Conservation (phyloP, 37 sponge, comb jelly and placozoan species). For the Ephydatia muelleri region DNA sequence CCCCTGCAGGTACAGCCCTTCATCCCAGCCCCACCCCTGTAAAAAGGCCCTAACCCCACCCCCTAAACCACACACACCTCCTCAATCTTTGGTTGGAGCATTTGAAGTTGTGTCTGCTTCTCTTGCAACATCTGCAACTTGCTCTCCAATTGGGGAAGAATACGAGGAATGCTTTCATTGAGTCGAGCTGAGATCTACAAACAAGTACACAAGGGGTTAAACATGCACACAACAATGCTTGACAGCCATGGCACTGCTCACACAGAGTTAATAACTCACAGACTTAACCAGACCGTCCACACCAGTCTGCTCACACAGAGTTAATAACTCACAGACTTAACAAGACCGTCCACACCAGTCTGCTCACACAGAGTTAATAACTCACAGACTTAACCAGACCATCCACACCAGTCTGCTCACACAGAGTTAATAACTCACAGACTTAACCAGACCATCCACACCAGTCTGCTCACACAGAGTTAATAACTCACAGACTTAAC, state of each 20-base stretch:
- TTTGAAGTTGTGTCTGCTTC: slow-evolving; percentile 51
- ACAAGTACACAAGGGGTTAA: neutral
- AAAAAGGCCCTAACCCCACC: too few relatives aligned
- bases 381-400: slow-evolving; percentile 60
- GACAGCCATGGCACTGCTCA: too few relatives aligned
- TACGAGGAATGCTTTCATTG: slow-evolving; percentile 55
- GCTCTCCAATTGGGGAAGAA: slow-evolving; percentile 38
- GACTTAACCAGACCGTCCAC: neutral
- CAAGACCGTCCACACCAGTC: too few relatives aligned
- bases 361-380: too few relatives aligned
- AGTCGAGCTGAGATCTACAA: slow-evolving; percentile 43
- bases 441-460: too few relatives aligned
- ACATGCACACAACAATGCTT: neutral
- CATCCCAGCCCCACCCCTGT: neutral
- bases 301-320: too few relatives aligned
- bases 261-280: neutral
- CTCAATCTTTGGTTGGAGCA: slow-evolving; percentile 62
- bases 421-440: too few relatives aligned
- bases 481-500: slow-evolving; percentile 67
- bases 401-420: slow-evolving; percentile 33
- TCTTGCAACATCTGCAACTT: slow-evolving; percentile 39
- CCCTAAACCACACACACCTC: slow-evolving; percentile 30
- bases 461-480: too few relatives aligned
- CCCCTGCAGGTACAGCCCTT: neutral
- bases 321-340: neutral